phyloP scores from a whole-genome alignment of 2,888 invertebrate species.

The Leucophora obtusa region DNA sequence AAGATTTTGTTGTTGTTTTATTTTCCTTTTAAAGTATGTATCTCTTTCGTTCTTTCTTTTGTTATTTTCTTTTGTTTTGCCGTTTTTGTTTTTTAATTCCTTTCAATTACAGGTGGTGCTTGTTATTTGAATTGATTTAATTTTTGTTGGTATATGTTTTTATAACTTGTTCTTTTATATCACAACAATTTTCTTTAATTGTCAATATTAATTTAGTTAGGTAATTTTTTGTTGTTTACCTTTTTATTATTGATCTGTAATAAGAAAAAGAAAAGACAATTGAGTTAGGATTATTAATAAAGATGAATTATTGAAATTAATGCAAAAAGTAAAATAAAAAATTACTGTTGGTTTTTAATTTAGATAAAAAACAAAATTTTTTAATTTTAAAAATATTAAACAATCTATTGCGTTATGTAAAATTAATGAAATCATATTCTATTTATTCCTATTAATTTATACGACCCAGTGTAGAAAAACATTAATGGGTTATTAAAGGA shows the following conservation, averaged over 20 bases:
- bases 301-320: not conserved
- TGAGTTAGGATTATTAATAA: not conserved
- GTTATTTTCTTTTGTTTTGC: constrained; percentile 7
- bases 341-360: no score
- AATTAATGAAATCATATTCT: no score
- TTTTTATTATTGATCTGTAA: constrained; percentile 36
- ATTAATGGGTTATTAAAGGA: no score
- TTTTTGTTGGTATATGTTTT: constrained; percentile 5
- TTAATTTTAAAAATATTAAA: no score
- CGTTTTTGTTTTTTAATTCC: constrained; percentile 22
- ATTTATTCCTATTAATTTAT: no score
- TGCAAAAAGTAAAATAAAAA: no score
- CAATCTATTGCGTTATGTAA: no score
- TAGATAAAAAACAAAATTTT: no score
- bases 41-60: constrained; percentile 14
- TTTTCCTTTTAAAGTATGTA: not conserved
- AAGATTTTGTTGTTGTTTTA: not conserved
- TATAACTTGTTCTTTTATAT: constrained; percentile 11
- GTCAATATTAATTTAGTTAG: constrained; percentile 24
- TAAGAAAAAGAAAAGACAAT: constrained; percentile 13
- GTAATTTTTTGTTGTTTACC: constrained; percentile 1
- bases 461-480: no score
- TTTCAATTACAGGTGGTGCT: constrained; percentile 47
- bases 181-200: constrained; percentile 14
- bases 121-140: constrained; percentile 1